Evolutionary conservation across 1,140 invertebrate species (phyloP), one percentile per base, ranked within the genome.

Genomic region (Sycophila sp.): DNA sequence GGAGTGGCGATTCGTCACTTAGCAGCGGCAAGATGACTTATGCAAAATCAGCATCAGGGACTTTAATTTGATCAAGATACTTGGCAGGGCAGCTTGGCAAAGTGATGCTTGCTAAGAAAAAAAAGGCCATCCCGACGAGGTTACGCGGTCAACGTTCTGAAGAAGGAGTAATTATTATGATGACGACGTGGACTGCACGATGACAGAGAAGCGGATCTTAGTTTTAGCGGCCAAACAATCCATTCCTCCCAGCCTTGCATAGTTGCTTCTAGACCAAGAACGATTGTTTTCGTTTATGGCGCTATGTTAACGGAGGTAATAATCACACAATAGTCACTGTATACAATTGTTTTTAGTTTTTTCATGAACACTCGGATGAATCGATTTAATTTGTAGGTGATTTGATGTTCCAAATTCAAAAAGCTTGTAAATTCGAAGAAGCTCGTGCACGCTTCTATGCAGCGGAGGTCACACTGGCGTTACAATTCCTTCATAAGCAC

Each of bases 11-110:
- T 15, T 63, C 68, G 10, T 17, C 51, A 15, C 63, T 2, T 34
- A 75, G 32, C 55, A 59, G 49, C 63, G 47, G 74, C 32, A 79
- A 75, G 34, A 78, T 66, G 71, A 86, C 24, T 1, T 45, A 0
- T 47, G 87, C 73, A 94, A 92, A 83, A 89, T 94, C 68, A 88
- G 90, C 51, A 87, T 98, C 40, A 90, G 94, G 30, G 94, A 98
- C 86, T 98, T 98, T 83, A 90, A 92, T 82, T 97, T 98, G 85
- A 95, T 98, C 75, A 99, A 99, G 90, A 98, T 99, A 74, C 89
- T 99, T 47, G 98, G 98, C 99, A 99, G 87, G 98, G 98, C 59
- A 98, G 96, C 83, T 99, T 99, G 98, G 98, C 36, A 99, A 99
- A 89, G 98, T 99, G 24, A 98, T 99, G 95, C 87, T 99, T 22